Conservation (phyloP, 2,113 vertebrate species). For the Rhinopomastus cyanomelas region DNA sequence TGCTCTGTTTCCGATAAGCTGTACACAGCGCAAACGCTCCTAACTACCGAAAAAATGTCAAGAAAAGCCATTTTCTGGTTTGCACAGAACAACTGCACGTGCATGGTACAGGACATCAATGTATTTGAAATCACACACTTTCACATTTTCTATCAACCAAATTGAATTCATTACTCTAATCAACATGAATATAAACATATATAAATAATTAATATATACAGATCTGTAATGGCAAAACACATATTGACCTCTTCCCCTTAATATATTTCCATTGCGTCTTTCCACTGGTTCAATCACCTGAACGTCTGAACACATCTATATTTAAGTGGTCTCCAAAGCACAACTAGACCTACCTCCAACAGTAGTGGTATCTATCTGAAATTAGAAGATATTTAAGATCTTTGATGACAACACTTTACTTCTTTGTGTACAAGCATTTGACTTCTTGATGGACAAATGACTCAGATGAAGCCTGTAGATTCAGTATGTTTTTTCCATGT, state of each 20-base stretch:
- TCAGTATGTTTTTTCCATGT: background rate
- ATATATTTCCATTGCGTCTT: background rate
- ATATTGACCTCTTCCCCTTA: background rate
- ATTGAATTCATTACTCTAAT: background rate
- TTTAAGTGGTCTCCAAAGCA: background rate
- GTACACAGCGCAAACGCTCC: fast-evolving
- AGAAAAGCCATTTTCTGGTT: background rate
- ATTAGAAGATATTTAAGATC: background rate
- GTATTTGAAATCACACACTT: background rate
- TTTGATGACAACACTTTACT: background rate
- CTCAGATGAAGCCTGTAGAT: background rate
- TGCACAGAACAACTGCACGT: background rate
- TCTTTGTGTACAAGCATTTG: background rate
- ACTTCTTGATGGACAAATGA: background rate
- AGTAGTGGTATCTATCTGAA: background rate
- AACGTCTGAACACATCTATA: background rate
- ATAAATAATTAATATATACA: no score
- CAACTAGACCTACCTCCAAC: background rate
- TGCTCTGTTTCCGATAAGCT: background rate
- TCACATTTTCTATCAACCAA: background rate
- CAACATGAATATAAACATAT: background rate
- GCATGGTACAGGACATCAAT: background rate
- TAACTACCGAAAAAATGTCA: background rate
- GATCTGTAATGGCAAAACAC: background rate
- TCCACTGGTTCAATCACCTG: background rate